Evolutionary conservation across 2,888 invertebrate genomes (phyloP).

Genomic region (Polylopha cassiicola): DNA sequence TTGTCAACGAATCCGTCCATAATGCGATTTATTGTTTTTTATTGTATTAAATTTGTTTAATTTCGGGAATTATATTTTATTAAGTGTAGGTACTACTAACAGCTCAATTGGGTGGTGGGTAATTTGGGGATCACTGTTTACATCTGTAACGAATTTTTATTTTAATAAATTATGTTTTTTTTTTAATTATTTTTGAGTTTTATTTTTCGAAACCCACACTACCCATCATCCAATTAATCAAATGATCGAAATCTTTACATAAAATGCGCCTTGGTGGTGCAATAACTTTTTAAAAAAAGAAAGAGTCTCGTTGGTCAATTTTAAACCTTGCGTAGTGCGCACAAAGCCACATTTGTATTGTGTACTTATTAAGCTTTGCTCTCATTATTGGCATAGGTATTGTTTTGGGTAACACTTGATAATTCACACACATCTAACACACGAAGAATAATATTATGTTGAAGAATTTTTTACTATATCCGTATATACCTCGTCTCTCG

Average conservation of each 20-base stretch:
- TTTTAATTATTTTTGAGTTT: slow-evolving; percentile 41
- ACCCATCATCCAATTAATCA: slow-evolving; percentile 54
- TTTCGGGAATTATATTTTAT: slow-evolving; percentile 22
- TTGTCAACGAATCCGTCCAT: slow-evolving; percentile 3
- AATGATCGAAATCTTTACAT: neutral
- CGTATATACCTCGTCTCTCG: too few species aligned
- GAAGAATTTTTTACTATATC: too few species aligned
- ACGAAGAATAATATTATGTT: too few species aligned
- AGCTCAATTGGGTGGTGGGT: slow-evolving; percentile 62
- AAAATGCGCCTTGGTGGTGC: too few species aligned
- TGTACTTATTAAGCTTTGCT: too few species aligned
- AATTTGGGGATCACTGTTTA: slow-evolving; percentile 36
- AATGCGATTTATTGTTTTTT: slow-evolving; percentile 4
- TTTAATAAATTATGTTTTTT: slow-evolving; percentile 44
- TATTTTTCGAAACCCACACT: slow-evolving; percentile 52
- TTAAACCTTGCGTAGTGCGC: too few species aligned
- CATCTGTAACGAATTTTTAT: slow-evolving; percentile 37
- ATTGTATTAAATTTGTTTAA: slow-evolving; percentile 5
- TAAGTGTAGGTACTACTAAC: slow-evolving; percentile 33
- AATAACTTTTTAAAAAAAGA: too few species aligned
- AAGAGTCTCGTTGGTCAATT: too few species aligned
- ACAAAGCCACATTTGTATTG: too few species aligned
- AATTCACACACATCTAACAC: too few species aligned
- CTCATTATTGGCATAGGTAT: too few species aligned
- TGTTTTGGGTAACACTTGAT: too few species aligned